Base-by-base conservation (phyloP, 2,888 invertebrate species). In the Sussaba pulchella region DNA sequence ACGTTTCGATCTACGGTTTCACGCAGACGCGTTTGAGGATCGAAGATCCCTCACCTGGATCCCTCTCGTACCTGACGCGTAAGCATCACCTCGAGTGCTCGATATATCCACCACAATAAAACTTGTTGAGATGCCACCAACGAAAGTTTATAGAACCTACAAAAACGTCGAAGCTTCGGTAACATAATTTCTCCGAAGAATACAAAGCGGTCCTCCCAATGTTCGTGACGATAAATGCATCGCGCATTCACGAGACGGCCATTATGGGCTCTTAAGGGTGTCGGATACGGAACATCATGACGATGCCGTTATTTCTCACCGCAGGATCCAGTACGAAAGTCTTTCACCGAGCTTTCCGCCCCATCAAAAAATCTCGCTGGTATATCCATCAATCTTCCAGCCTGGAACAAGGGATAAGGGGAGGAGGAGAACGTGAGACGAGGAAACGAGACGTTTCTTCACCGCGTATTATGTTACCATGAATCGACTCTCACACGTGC, bases 311-410 rank as follows among this genome's bases (percentile, higher is more conserved):
- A 47, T 74, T 78, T 76, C 78, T 66, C 70, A 78, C 73, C 72
- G 39, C 57, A 74, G 54, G 64, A 17, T 50, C 59, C 43, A 31
- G 63, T 12, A 70, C 70, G 74, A 83, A 76, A 82, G 80, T 78
- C 82, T 82, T 82, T 83, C 83, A 77, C 74, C 59, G 71, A 41
- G 41, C 61, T 77, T 73, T 67, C 76, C 41, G 19, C 31, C 75
- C 52, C 64, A 74, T 80, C 71, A 83, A 84, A 85, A n/a, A 57
- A 83, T 82, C 79, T 84, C 80, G 61, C 71, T 75, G 73, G 75
- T 82, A 69, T 64, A 72, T 72, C 78, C 64, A 43, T 50, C 57
- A 6, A 5, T 43, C 57, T 4, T 4, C 41, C 61, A 74, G 21
- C 41, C 57, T 26, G 54, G 54, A 31, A 45, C 3, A 10, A 9